Conservation (phyloP, 2,113 vertebrate species). For the Sapajus apella region DNA sequence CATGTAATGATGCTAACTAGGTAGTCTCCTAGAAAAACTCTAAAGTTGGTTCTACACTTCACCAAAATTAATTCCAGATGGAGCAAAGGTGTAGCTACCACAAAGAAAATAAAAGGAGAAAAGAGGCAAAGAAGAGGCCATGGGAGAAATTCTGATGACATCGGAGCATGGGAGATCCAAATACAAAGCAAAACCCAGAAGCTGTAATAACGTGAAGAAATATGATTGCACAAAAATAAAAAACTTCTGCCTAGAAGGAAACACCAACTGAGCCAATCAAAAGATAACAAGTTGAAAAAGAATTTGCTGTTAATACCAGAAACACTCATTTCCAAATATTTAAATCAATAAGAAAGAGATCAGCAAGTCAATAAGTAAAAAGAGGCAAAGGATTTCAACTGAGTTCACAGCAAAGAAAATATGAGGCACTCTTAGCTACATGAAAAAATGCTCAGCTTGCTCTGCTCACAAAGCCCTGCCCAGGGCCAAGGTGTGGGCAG, state of each 20-base stretch:
- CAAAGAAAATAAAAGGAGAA: not conserved
- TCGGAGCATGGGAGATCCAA: not conserved
- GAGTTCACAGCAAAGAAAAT: not conserved
- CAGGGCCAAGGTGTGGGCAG: no score
- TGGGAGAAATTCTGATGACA: not conserved
- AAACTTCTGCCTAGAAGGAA: not conserved
- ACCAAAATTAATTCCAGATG: not conserved
- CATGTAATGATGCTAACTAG: not conserved
- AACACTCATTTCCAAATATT: not conserved
- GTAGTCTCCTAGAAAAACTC: not conserved
- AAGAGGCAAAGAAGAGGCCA: not conserved
- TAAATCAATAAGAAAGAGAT: not conserved
- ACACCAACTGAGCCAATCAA: not conserved
- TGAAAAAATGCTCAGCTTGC: fast-evolving
- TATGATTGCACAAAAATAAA: not conserved
- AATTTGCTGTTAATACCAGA: not conserved
- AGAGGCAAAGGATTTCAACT: not conserved
- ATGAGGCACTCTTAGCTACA: no score
- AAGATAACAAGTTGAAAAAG: not conserved
- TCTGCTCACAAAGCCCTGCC: not conserved
- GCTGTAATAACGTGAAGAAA: not conserved
- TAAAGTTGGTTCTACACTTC: not conserved
- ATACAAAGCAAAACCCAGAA: not conserved
- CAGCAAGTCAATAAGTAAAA: not conserved
- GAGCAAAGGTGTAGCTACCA: not conserved